A percentile compares a stretch with the other conserved stretches of the same genome.
These are phyloP conservation scores for Lophochroa leadbeateri DNA, from an alignment of 2,113 vertebrate species.

Conservation along the genomic window DNA sequence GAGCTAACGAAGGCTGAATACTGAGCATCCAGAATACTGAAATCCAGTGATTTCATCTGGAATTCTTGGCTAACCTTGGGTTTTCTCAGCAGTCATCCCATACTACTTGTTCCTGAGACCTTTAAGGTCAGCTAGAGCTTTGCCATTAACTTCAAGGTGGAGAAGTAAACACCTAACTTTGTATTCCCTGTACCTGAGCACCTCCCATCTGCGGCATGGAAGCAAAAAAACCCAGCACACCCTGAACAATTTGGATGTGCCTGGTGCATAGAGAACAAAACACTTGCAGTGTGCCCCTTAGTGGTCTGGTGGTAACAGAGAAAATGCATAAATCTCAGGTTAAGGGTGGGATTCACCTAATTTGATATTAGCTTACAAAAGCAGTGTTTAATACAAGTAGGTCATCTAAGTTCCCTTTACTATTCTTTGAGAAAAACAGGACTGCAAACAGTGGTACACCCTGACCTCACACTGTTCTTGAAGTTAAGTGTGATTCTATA, in stretches of 20 bases:
- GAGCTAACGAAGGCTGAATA: neutral
- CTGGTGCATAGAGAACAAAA: neutral
- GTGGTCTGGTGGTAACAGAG: neutral
- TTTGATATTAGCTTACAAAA: neutral
- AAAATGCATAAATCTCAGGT: neutral
- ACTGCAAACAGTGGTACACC: neutral
- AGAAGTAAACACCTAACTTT: neutral
- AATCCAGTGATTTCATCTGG: neutral
- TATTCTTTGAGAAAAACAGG: neutral
- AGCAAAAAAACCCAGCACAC: neutral
- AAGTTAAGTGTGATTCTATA: neutral
- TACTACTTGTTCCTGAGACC: neutral
- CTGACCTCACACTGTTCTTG: neutral
- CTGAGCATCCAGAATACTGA: neutral
- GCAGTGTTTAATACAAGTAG: neutral
- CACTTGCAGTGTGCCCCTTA: neutral
- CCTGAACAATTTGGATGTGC: accelerated
- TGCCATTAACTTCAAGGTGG: neutral
- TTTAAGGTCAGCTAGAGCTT: neutral
- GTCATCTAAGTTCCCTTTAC: neutral
- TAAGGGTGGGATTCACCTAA: neutral
- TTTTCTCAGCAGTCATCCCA: neutral
- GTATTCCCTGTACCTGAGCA: neutral
- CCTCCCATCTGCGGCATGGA: neutral
- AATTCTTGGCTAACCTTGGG: neutral